Base-by-base conservation (phyloP, 1,140 invertebrate genomes). In the Diorhabda carinulata region DNA sequence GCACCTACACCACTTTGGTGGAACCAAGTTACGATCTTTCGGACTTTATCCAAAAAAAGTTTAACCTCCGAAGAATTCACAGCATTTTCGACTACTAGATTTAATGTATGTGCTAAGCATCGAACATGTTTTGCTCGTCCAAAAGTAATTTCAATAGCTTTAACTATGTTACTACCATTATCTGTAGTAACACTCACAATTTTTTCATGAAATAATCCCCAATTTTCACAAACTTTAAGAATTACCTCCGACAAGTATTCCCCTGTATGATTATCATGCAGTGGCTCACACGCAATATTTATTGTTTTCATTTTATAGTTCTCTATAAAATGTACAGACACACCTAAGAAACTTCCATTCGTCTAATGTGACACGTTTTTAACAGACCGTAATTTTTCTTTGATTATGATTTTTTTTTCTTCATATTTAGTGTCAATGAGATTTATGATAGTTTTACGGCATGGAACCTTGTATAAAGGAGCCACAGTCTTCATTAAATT, bases 21-120 rank as follows among this genome's bases (percentile, higher is more conserved):
- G 70, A 82, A 80, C 71, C 73, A 81, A 56, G 76, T 82, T 7
- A 82, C 77, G 60, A 81, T 75, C 60, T 64, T 71, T 76, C 81
- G 80, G 45, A 80, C 72, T 75, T 78, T 78, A 10, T 69, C 71
- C 71, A 79, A 68, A 61, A 79, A n/a, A 47, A 57, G 44, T 7
- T 5, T 10, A 9, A 76, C 60, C 9, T 66, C 58, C 42, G 63
- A 25, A 56, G 64, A 52, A 10, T 67, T 60, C n/a, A 70, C 3
- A 57, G 57, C 7, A 25, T 59, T 69, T 60, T 72, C 41, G 56
- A 8, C 56, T 5, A 74, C 70, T 68, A 80, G 70, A 71, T 79
- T 80, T 45, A 80, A 44, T 40, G 74, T 72, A 69, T 80, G 78
- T 8, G 78, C 78, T 74, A 75, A 78, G 66, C 79, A 79, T 57